Evolutionary conservation across 2,888 invertebrate species (phyloP).

Genomic region (Odontomyia ornata): DNA sequence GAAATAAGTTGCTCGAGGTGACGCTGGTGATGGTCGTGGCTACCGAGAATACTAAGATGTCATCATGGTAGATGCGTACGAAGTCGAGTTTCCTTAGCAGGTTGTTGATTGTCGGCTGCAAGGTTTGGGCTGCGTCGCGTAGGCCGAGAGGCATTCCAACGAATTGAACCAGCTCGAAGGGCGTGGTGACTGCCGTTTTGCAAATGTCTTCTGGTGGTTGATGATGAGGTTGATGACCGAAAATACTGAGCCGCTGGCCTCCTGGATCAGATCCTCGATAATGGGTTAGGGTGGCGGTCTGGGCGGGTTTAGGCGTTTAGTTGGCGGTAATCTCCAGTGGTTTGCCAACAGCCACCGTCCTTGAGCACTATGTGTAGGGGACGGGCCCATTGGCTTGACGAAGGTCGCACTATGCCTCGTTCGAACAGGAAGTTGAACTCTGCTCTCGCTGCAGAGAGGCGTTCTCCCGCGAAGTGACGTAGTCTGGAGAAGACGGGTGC

Average conservation of each 20-base stretch:
- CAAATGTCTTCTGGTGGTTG: background rate
- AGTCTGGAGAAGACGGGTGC: background rate
- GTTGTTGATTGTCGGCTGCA: background rate
- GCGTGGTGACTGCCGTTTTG: slow-evolving; percentile 5
- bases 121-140: background rate
- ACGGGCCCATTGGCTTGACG: background rate
- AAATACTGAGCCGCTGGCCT: background rate
- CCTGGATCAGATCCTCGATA: slow-evolving; percentile 5
- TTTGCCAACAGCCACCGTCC: background rate
- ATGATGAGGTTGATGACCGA: slow-evolving; percentile 12
- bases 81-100: background rate
- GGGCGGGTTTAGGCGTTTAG: background rate
- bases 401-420: background rate
- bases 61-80: background rate
- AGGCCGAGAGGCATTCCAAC: background rate
- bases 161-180: background rate
- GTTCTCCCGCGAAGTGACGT: background rate
- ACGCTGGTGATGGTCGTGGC: background rate
- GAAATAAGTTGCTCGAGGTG: background rate
- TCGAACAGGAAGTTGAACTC: background rate
- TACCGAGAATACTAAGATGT: background rate
- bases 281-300: background rate
- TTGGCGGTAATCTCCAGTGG: background rate
- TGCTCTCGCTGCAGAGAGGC: background rate
- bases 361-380: background rate